Conservation (phyloP, 2,888 invertebrate genomes). For the Trachelus iudaicus region DNA sequence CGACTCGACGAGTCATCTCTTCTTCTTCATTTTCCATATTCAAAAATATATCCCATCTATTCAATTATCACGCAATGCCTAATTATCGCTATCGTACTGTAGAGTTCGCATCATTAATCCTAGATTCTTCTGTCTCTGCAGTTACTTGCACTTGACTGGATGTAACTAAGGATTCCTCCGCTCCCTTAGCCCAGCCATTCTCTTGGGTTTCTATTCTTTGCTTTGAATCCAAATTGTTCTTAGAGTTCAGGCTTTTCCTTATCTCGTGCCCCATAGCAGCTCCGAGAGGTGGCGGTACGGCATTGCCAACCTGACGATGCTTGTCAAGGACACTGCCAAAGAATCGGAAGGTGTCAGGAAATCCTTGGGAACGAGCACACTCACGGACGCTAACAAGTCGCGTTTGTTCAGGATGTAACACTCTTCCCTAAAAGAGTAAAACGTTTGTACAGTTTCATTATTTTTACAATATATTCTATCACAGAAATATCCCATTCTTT, state of each 20-base stretch:
- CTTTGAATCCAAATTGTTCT: not conserved
- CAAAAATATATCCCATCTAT: not conserved
- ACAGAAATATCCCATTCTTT: not conserved
- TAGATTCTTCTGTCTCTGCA: not conserved
- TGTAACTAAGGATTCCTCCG: not conserved
- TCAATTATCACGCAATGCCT: not conserved
- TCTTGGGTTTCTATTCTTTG: not conserved
- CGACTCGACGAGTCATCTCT: not conserved
- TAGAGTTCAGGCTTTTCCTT: constrained; percentile 61
- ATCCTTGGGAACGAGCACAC: constrained; percentile 89
- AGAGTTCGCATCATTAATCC: not conserved
- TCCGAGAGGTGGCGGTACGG: constrained; percentile 87
- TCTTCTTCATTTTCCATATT: not conserved
- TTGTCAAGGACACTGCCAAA: constrained; percentile 81
- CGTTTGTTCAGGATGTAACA: constrained; percentile 83
- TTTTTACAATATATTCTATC: not conserved
- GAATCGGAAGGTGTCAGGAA: constrained; percentile 81
- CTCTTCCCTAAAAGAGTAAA: constrained; percentile 71
- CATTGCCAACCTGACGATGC: constrained; percentile 88
- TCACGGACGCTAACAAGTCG: constrained; percentile 88
- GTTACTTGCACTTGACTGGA: not conserved
- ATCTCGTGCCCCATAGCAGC: constrained; percentile 82
- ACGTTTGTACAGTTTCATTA: not conserved
- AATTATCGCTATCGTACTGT: not conserved
- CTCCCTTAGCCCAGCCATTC: not conserved